Evolutionary conservation across 2,888 invertebrate genomes (phyloP), one percentile per base, ranked within the genome.

Genomic region (Sycophila texana): DNA sequence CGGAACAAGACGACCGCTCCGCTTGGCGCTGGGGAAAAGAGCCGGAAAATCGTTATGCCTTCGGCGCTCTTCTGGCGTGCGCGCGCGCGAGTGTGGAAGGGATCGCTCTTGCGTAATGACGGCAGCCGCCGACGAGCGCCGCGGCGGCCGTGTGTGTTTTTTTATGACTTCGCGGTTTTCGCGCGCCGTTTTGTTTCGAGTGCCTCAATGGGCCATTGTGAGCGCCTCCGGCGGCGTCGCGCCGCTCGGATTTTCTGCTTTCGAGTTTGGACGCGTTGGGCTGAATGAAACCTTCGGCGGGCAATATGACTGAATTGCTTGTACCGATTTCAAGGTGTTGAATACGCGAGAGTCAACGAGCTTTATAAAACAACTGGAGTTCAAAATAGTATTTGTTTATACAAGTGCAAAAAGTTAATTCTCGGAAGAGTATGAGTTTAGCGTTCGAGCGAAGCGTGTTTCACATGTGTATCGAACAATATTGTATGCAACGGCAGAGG

Each of bases 41-140:
- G 65, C 18, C 70, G 71, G 66, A 80, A 77, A 80, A 80, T 80
- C 77, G 74, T 80, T 80, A 80, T 16, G 18, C 57, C 57, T 63
- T 30, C 63, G 39, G 14, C 61, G 30, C 18, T 4, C 26, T 26
- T 26, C 26, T 26, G 26, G 26, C 26, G 65, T 65, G 77, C 18
- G 13, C 22, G 22, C n/a, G 61, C 61, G n/a, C 26, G 30, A 30
- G 30, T 12, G 58, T 4, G 66, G 49, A 70, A 18, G 70, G 76
- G 63, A 49, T 39, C 39, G 39, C 39, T 39, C 39, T 78, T 74
- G 78, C 72, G 77, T 77, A 77, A 77, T 77, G 14, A 49, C 26
- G 12, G 39, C n/a, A n/a, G 39, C 63, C 16, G 61, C 58, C 13
- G 13, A 12, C 22, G 53, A n/a, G 12, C 53, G 53, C 18, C 14